These are phyloP conservation scores for Panopea generosa DNA, from an alignment of 2,888 invertebrate species.

Conservation along the genomic window DNA sequence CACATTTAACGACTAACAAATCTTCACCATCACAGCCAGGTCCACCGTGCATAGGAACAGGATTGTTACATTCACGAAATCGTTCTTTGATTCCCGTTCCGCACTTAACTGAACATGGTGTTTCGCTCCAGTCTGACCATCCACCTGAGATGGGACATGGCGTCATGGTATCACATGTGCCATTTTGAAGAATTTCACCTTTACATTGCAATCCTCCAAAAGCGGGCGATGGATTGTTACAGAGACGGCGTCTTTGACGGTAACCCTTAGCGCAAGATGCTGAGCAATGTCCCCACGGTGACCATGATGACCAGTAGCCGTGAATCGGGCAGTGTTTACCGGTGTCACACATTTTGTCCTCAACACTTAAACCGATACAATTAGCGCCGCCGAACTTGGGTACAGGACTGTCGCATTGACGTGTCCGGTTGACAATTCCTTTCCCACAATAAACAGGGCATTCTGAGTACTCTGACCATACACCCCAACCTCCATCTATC, in stretches of 20 bases:
- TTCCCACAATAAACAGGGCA: slow-evolving; percentile 43
- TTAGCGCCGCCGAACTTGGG: slow-evolving; percentile 22
- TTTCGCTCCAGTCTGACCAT: slow-evolving; percentile 38
- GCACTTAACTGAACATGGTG: slow-evolving; percentile 42
- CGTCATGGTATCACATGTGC: slow-evolving; percentile 9
- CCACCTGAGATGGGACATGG: slow-evolving; percentile 38
- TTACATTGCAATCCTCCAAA: slow-evolving; percentile 28
- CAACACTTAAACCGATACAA: slow-evolving; percentile 23
- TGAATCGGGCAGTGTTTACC: slow-evolving; percentile 25
- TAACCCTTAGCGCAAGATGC: slow-evolving; percentile 28
- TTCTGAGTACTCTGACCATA: slow-evolving; percentile 20
- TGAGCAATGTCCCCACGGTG: slow-evolving; percentile 22
- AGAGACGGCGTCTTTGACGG: slow-evolving; percentile 11
- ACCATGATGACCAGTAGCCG: slow-evolving; percentile 46
- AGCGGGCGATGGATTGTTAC: slow-evolving; percentile 26
- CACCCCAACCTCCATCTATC: slow-evolving; percentile 39
- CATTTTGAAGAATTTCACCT: slow-evolving; percentile 14
- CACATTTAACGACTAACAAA: slow-evolving; percentile 17
- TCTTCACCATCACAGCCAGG: slow-evolving; percentile 21
- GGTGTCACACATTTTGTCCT: slow-evolving; percentile 29
- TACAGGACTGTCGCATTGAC: slow-evolving; percentile 25
- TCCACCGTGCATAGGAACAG: slow-evolving; percentile 39
- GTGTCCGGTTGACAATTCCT: slow-evolving; percentile 1
- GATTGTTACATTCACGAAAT: slow-evolving; percentile 36
- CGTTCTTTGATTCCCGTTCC: slow-evolving; percentile 31